These are phyloP conservation scores for Drosophila oshimai DNA, from an alignment of 1,140 invertebrate species.

Conservation along the genomic window DNA sequence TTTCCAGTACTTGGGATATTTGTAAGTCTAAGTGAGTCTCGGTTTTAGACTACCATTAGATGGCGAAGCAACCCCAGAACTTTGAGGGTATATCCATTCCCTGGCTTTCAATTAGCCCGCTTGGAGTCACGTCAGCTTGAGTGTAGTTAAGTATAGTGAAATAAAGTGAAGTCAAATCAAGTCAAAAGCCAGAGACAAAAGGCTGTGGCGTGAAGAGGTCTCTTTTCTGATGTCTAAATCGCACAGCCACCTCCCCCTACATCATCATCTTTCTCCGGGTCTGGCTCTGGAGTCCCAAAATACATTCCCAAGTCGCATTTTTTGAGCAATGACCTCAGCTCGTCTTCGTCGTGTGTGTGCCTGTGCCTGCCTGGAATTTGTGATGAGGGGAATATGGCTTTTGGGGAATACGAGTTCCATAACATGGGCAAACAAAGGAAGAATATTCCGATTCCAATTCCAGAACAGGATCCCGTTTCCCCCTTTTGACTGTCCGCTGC, in stretches of 20 bases:
- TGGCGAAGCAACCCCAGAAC: not conserved
- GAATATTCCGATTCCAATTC: constrained; percentile 7
- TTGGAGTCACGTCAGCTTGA: constrained; percentile 16
- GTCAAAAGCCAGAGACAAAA: constrained; percentile 26
- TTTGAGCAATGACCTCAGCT: constrained; percentile 61
- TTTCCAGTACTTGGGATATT: too few relatives aligned
- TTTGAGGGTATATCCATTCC: not conserved
- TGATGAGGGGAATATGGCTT: not conserved
- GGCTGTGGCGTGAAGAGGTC: constrained; percentile 8
- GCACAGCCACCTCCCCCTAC: not conserved
- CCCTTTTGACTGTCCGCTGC: not conserved
- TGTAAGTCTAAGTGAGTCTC: too few relatives aligned
- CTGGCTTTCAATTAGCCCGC: constrained; percentile 23
- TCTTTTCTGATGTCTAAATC: constrained; percentile 36
- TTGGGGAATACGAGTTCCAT: too few relatives aligned
- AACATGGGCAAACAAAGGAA: constrained; percentile 2
- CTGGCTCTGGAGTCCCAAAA: not conserved
- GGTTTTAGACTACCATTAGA: not conserved
- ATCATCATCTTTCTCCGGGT: not conserved
- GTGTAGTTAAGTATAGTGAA: constrained; percentile 2
- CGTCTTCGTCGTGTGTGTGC: constrained; percentile 12
- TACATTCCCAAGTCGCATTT: not conserved
- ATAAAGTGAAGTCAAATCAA: constrained; percentile 28
- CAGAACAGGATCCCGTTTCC: constrained; percentile 21
- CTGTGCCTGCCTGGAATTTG: constrained; percentile 10